Evolutionary conservation across 1,140 invertebrate genomes (phyloP), one percentile per base, ranked within the genome.

Genomic region (Chymomyza costata): DNA sequence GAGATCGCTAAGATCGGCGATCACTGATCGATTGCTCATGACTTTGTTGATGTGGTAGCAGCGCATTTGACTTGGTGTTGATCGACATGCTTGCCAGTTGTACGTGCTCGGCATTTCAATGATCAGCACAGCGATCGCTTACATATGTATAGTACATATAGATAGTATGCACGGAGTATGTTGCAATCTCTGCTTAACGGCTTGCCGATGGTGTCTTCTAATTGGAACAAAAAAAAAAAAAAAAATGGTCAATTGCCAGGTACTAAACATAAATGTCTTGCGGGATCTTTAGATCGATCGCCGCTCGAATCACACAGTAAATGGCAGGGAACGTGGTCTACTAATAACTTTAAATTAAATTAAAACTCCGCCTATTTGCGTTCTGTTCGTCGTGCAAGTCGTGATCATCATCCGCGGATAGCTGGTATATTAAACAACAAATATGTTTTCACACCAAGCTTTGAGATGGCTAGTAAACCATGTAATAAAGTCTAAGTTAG

Each of bases 321-420:
- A 59, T 59, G 56, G 37, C 56, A 55, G 43, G 30, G 5, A 49
- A 51, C 55, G 49, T 30, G 21, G 21, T n/a, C 32, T 41, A 51
- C 71, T 78, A 78, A 78, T 78, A 73, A 71, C 71, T 71, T 78
- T 78, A 80, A 78, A 78, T 78, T 78, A 78, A 78, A 78, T 78
- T 80, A 67, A 76, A 54, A 58, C 71, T 80, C 71, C 73, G 71
- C 71, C 71, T 78, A 66, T 76, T 76, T 69, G 70, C 65, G 70
- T 62, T 76, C 62, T 65, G 30, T 40, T 47, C 34, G n/a, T 5
- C 35, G 25, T 21, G 19, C 38, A 15, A 35, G 32, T 31, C 39
- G 34, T 31, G 61, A 66, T 78, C 70, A 52, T 76, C 61, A 68
- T 73, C 69, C 64, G 56, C 31, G 66, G 61, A 43, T n/a, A n/a